Conservation (phyloP, 2,113 vertebrate species). For the Rhinolophus sinicus region DNA sequence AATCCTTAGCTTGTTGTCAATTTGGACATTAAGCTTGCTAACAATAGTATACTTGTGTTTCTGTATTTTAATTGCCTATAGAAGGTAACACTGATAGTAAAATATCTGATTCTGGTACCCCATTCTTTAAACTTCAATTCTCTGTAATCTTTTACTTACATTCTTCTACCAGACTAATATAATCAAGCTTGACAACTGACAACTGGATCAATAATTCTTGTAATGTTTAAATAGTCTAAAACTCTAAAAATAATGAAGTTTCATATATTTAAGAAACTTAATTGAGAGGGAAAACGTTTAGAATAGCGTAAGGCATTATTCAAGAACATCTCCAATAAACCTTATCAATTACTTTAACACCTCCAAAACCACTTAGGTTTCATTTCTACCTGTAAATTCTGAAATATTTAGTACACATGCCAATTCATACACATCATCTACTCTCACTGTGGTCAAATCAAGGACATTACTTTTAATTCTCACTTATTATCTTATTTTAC, state of each 20-base stretch:
- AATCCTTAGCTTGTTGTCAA: not conserved
- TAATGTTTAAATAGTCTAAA: not conserved
- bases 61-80: not conserved
- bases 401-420: not conserved
- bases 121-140: not conserved
- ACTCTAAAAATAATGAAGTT: not conserved
- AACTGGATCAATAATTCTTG: not conserved
- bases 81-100: not conserved
- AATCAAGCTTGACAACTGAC: not conserved
- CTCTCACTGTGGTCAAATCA: not conserved
- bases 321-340: not conserved
- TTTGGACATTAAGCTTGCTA: not conserved
- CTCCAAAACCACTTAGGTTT: not conserved
- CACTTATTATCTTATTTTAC: conserved; percentile 44
- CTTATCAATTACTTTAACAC: conserved; percentile 44
- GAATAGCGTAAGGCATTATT: not conserved
- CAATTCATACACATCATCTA: not conserved
- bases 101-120: not conserved
- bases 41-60: not conserved
- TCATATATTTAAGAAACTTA: not conserved
- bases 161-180: not conserved
- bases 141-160: not conserved
- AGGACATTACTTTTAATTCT: conserved; percentile 47
- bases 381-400: not conserved
- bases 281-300: not conserved